Evolutionary conservation across 1,140 invertebrate species (phyloP).

Genomic region (Sitophilus oryzae): DNA sequence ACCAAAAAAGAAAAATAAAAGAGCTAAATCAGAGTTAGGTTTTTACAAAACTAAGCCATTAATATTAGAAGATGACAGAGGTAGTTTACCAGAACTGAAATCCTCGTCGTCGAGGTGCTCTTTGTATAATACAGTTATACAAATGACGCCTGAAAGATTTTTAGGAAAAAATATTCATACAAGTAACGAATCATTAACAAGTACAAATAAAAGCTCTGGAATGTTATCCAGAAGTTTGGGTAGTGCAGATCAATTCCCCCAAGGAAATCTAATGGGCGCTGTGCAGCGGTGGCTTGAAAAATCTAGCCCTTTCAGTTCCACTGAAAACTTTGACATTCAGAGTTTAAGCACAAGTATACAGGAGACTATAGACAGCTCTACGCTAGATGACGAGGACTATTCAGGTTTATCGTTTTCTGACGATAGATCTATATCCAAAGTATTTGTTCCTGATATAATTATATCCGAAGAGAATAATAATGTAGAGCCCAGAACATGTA

Average conservation of each 20-base stretch:
- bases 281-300: constrained; percentile 38
- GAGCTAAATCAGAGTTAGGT: constrained; percentile 38
- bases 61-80: constrained; percentile 28
- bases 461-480: constrained; percentile 22
- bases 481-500: background rate
- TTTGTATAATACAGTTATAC: constrained; percentile 34
- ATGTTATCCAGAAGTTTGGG: constrained; percentile 31
- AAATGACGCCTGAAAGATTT: constrained; percentile 36
- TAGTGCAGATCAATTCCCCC: constrained; percentile 35
- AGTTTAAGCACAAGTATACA: constrained; percentile 25
- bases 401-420: constrained; percentile 9
- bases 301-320: constrained; percentile 34
- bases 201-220: constrained; percentile 18
- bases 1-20: constrained; percentile 31
- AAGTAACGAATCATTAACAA: constrained; percentile 34
- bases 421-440: constrained; percentile 10
- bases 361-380: constrained; percentile 23
- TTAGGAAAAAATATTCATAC: constrained; percentile 22
- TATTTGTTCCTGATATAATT: constrained; percentile 16
- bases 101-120: constrained; percentile 22
- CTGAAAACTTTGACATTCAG: constrained; percentile 28
- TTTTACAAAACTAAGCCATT: constrained; percentile 26
- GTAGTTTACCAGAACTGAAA: constrained; percentile 40
- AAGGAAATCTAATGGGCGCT: constrained; percentile 37
- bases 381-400: constrained; percentile 27